phyloP scores from a whole-genome alignment of 2,797 vertebrate genomes.

The Rhinatrema bivittatum region DNA sequence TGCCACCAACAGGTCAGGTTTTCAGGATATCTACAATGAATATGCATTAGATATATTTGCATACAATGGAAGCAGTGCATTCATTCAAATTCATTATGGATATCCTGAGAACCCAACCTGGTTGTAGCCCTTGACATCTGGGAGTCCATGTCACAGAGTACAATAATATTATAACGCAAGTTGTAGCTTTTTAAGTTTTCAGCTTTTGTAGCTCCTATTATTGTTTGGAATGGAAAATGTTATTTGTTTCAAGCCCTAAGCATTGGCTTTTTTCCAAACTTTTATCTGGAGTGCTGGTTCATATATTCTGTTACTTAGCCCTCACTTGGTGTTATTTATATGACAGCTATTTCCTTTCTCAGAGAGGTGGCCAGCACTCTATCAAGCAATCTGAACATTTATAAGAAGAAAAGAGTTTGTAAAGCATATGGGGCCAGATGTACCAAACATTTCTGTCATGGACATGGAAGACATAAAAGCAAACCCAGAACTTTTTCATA shows the following conservation, averaged over 20 bases:
- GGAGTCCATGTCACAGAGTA: too few relatives aligned
- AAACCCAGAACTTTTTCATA: too few relatives aligned
- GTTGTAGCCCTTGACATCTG: too few relatives aligned
- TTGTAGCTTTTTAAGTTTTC: too few relatives aligned
- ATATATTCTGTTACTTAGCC: background rate
- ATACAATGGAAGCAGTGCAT: too few relatives aligned
- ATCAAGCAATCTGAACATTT: constrained; percentile 13
- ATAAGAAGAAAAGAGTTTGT: constrained; percentile 3
- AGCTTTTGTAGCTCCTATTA: background rate
- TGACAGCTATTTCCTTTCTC: constrained; percentile 45
- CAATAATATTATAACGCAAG: too few relatives aligned
- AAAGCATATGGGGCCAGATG: background rate
- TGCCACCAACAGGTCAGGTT: too few relatives aligned
- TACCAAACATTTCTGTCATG: background rate
- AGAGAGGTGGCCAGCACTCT: constrained; percentile 21
- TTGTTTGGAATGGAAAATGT: background rate
- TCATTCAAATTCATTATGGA: too few relatives aligned
- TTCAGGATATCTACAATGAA: too few relatives aligned
- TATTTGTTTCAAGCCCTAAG: background rate
- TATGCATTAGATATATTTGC: too few relatives aligned
- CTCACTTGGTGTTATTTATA: constrained; percentile 39
- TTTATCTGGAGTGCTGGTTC: background rate
- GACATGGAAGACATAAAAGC: background rate
- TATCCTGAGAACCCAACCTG: too few relatives aligned
- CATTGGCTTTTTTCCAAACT: constrained; percentile 7